Conservation (phyloP, 2,797 vertebrate genomes). For the Falco columbarius region DNA sequence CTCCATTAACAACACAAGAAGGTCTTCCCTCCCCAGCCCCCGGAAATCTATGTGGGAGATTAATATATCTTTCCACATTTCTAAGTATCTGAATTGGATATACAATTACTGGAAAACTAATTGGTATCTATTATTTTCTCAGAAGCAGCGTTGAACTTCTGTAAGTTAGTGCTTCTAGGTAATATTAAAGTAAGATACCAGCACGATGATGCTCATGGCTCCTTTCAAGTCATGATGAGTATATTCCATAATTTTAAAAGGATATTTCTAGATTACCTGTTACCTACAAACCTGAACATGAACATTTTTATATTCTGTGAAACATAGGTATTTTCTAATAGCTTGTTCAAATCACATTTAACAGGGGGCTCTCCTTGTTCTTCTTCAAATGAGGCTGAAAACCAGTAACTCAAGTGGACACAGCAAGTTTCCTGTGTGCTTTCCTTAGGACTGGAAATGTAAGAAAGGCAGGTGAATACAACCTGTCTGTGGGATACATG, state of each 20-base stretch:
- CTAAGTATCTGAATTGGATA: neutral
- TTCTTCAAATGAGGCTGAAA: neutral
- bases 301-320: neutral
- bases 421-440: neutral
- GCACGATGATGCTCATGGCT: neutral
- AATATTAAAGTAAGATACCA: neutral
- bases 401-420: neutral
- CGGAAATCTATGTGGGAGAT: neutral
- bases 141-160: neutral
- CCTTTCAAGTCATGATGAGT: neutral
- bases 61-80: neutral
- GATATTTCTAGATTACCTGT: neutral
- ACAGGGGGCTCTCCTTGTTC: neutral
- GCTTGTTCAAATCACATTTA: neutral
- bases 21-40: fast-evolving
- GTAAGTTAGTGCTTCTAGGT: neutral
- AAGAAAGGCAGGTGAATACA: neutral
- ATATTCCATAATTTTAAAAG: neutral
- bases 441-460: neutral
- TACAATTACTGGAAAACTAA: neutral
- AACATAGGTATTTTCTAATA: neutral
- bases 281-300: neutral
- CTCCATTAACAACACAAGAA: neutral
- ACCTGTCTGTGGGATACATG: neutral
- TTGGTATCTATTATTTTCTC: neutral